Base-by-base conservation (phyloP, 2,888 invertebrate species). In the Allophyes oxyacanthae region DNA sequence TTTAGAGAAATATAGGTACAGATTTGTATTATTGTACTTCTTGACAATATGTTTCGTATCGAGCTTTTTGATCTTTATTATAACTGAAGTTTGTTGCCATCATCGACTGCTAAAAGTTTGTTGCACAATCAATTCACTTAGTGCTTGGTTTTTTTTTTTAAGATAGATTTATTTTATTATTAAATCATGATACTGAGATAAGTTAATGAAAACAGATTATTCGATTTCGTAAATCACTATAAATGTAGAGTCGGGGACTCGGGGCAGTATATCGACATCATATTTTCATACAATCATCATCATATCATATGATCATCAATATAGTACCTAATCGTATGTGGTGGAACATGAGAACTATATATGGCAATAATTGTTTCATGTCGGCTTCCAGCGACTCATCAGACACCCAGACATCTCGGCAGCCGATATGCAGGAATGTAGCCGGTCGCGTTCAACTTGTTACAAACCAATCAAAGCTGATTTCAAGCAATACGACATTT, bases 401-500 rank as follows among this genome's bases (percentile, higher is more conserved):
- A 63, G 64, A 60, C 56, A 54, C 49, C 49, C 51, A 49, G 57
- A 63, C 55, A 59, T 53, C 32, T 60, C 40, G 38, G 37, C 46
- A 60, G 61, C 37, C 44, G 60, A 63, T 69, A 34, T 62, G 42
- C 44, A 69, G 72, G 81, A 84, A 84, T 81, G 84, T 72, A 51
- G 71, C 58, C 58, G 61, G 67, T 78, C 77, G 65, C 61, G 80
- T 76, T 72, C 52, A 59, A 72, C 81, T 69, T 60, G 83, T 66
- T 71, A 62, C 54, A 64, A 69, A 59, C 62, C 66, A 73, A 72
- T 77, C 75, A 70, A 46, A 63, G 58, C 38, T 56, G 49, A 57
- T 68, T 62, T 71, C 61, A 54, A 59, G 25, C 28, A 56, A 46
- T 51, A 37, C 51, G 46, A 43, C 55, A 54, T 37, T 38, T 44